Evolutionary conservation across 2,113 vertebrate species (phyloP).

Genomic region (Progne subis): DNA sequence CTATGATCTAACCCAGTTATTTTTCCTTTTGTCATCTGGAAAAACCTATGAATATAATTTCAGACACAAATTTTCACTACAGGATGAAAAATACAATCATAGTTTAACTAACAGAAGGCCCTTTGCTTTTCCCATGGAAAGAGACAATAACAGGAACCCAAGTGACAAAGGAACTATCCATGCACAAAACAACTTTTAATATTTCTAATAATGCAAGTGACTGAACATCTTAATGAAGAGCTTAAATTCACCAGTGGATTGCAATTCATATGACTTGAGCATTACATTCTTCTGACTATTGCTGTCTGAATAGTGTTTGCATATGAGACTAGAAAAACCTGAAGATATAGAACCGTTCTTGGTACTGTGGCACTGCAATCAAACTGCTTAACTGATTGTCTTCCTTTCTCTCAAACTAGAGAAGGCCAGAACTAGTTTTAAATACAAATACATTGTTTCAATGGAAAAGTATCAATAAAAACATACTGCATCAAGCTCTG

Average conservation of each 20-base stretch:
- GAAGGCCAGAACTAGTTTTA: not conserved
- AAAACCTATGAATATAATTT: not conserved
- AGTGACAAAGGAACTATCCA: not conserved
- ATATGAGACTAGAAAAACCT: not conserved
- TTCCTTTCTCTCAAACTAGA: not conserved
- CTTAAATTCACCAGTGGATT: not conserved
- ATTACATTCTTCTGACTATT: not conserved
- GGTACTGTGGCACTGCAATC: not conserved
- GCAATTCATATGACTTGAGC: not conserved
- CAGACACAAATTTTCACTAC: not conserved
- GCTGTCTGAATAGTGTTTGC: not conserved
- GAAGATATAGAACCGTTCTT: not conserved
- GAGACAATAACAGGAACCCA: not conserved
- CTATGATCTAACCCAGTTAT: not conserved
- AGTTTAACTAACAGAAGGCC: not conserved
- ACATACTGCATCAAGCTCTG: not conserved
- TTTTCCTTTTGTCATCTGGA: not conserved
- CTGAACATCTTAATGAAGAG: slow-evolving; percentile 26
- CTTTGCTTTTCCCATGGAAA: not conserved
- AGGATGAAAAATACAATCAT: not conserved
- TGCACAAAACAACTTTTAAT: slow-evolving; percentile 9
- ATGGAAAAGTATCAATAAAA: not conserved
- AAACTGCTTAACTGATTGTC: not conserved
- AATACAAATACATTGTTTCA: not conserved
- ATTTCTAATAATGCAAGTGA: slow-evolving; percentile 23